phyloP scores from a whole-genome alignment of 2,888 invertebrate genomes.

The Dryadula phaetusa region DNA sequence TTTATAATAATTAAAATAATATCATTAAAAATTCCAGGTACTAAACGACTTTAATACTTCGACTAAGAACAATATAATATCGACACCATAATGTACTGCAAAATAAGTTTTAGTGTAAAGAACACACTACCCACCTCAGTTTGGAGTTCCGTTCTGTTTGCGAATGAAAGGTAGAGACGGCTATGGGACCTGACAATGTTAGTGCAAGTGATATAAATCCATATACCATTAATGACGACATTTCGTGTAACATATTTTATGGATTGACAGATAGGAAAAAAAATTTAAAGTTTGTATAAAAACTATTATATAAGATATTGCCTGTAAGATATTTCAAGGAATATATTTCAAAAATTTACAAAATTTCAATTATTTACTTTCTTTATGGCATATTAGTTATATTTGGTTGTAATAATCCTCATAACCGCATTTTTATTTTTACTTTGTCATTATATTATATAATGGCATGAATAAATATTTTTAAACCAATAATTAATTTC shows the following conservation, averaged over 20 bases:
- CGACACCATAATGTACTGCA: constrained; percentile 62
- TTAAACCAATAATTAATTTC: background rate
- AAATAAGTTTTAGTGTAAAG: constrained; percentile 58
- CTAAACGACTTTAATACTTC: constrained; percentile 53
- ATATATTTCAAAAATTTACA: no score
- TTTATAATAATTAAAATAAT: constrained; percentile 23
- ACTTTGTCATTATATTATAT: no score
- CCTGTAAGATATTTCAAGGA: no score
- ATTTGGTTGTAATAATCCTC: no score
- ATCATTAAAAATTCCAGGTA: constrained; percentile 63
- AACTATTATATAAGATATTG: no score
- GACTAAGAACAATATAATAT: constrained; percentile 62
- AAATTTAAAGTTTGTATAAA: no score
- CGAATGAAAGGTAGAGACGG: constrained; percentile 31
- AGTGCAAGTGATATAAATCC: constrained; percentile 1
- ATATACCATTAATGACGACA: no score
- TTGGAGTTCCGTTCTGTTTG: constrained; percentile 47
- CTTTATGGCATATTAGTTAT: no score
- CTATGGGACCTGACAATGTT: constrained; percentile 18
- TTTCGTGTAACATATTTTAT: no score
- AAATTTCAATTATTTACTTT: no score
- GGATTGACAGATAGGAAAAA: no score
- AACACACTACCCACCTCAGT: constrained; percentile 61
- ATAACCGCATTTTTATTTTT: no score
- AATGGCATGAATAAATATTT: background rate